Evolutionary conservation across 1,140 invertebrate species (phyloP).

Genomic region (Sitophilus oryzae): DNA sequence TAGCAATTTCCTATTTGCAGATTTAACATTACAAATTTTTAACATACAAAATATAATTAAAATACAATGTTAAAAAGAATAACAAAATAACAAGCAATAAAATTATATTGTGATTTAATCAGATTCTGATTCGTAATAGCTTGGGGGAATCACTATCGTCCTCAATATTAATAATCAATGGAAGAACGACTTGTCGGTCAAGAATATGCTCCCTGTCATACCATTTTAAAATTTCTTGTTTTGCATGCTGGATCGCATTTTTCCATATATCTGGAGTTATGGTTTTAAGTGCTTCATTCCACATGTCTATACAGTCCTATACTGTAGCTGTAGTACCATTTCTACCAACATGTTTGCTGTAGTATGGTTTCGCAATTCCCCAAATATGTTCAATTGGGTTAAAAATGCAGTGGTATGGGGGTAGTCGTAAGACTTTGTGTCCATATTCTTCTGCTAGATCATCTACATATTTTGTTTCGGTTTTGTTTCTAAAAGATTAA

Average conservation of each 20-base stretch:
- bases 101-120: no score
- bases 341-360: conserved; percentile 15
- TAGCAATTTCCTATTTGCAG: no score
- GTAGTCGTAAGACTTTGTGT: conserved; percentile 36
- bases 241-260: conserved; percentile 1
- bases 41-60: no score
- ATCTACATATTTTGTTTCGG: no score
- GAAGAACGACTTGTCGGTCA: neutral
- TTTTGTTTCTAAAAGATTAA: no score
- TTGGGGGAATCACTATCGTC: neutral
- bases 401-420: conserved; percentile 40
- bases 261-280: conserved; percentile 10
- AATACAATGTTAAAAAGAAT: no score
- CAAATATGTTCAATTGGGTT: conserved; percentile 43
- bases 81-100: no score
- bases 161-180: conserved; percentile 3
- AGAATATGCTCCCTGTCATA: conserved; percentile 1
- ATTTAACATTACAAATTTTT: no score
- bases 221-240: conserved; percentile 9
- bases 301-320: conserved; percentile 7
- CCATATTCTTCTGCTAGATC: no score
- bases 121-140: neutral
- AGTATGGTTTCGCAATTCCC: conserved; percentile 34
- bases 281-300: conserved; percentile 9
- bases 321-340: conserved; percentile 5